Evolutionary conservation across 2,888 invertebrate species (phyloP).

Genomic region (Bruchidius siliquastri): DNA sequence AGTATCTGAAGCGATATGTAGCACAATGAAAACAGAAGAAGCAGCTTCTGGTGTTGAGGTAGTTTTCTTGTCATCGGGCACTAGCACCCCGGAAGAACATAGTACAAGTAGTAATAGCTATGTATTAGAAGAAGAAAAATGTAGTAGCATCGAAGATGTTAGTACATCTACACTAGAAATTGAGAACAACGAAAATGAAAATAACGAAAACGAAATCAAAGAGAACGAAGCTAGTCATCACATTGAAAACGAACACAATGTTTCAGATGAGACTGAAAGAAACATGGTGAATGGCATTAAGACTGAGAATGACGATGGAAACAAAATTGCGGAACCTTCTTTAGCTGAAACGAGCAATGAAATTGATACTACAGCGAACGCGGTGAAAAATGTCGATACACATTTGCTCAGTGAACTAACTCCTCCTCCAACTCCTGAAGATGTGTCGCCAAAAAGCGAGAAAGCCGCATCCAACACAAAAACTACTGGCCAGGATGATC

Average conservation of each 20-base stretch:
- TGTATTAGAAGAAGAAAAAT: constrained; percentile 8
- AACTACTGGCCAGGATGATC: background rate
- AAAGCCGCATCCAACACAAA: background rate
- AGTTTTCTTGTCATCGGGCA: constrained; percentile 52
- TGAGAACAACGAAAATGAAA: constrained; percentile 4
- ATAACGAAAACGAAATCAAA: constrained; percentile 4
- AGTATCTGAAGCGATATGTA: constrained; percentile 54
- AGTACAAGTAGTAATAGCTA: constrained; percentile 19
- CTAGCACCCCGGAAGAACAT: constrained; percentile 19
- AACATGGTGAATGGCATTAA: constrained; percentile 1
- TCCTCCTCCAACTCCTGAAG: constrained; percentile 41
- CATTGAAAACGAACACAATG: constrained; percentile 2
- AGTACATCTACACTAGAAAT: background rate
- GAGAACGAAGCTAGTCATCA: background rate
- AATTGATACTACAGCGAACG: background rate
- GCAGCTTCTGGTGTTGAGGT: constrained; percentile 55
- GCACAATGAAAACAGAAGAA: constrained; percentile 38
- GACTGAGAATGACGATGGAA: background rate
- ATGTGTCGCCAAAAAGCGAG: constrained; percentile 26
- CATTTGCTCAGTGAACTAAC: constrained; percentile 32
- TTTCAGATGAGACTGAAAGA: background rate
- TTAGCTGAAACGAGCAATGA: background rate
- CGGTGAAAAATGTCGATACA: background rate
- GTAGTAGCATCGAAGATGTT: constrained; percentile 14
- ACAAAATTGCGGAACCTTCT: background rate